Percentiles rank a stretch among this genome's conserved stretches.
Conservation (phyloP, 2,888 invertebrate species). For the Psylliodes chrysocephalus region DNA sequence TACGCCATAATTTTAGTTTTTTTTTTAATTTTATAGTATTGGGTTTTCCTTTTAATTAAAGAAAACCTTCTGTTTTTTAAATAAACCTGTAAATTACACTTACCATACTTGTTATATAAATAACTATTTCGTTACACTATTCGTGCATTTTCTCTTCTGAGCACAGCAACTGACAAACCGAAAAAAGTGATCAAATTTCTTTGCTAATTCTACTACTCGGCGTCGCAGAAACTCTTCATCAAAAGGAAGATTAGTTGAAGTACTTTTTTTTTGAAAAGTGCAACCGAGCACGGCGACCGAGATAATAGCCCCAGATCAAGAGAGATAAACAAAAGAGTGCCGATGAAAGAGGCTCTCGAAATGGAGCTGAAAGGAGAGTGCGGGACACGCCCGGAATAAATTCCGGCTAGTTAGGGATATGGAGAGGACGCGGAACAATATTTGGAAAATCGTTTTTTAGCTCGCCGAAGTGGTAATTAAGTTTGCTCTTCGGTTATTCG, state of each 20-base stretch:
- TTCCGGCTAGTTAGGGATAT: not conserved
- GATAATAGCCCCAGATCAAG: slow-evolving; percentile 18
- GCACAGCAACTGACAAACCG: too few species aligned
- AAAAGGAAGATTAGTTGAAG: slow-evolving; percentile 3
- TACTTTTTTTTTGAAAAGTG: slow-evolving; percentile 17
- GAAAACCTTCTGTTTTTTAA: too few species aligned
- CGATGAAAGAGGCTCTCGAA: slow-evolving; percentile 4
- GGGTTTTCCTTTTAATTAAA: too few species aligned
- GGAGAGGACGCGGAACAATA: not conserved
- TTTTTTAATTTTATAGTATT: too few species aligned
- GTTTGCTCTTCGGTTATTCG: too few species aligned
- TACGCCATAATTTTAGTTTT: too few species aligned
- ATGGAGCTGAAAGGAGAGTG: not conserved
- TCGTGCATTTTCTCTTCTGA: too few species aligned
- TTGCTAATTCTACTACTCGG: not conserved
- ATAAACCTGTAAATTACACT: too few species aligned
- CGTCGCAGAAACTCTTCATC: not conserved
- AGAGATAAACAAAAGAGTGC: slow-evolving; percentile 30
- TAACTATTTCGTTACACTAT: too few species aligned
- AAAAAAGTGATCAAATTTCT: not conserved
- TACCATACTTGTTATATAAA: too few species aligned
- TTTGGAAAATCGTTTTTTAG: not conserved
- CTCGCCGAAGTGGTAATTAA: too few species aligned
- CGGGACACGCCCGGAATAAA: slow-evolving; percentile 2
- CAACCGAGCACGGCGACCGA: slow-evolving; percentile 13